Base-by-base conservation (phyloP, 2,797 vertebrate genomes). In the Picus viridis region DNA sequence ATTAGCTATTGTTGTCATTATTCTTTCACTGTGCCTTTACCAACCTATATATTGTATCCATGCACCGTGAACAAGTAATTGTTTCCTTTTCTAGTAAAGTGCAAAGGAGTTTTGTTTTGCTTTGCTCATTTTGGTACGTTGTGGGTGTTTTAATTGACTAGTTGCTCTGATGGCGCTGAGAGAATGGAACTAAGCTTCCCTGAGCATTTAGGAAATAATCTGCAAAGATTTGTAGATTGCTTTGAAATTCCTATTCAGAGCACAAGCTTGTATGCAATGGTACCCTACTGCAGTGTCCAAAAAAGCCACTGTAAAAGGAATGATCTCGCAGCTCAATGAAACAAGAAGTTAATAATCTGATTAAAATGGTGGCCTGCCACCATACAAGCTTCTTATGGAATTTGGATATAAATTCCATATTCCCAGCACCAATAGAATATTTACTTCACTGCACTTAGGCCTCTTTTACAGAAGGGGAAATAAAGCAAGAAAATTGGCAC, bases 391-490 rank as follows among this genome's bases (percentile, higher is more conserved):
- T 89, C 78, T 89, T 43, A 41, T 47, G 59, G 59, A 88, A 86
- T 89, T 88, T 83, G 22, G 72, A 22, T 70, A 87, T 90, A 86
- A 96, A 83, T 49, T 63, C 49, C 51, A n/a, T 61, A 79, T 72
- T 76, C 65, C 67, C 34, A 45, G 30, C 54, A 88, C 51, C 72
- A 47, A 72, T 80, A 93, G 14, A 54, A 43, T 63, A 74, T 76
- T 77, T 68, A 64, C 65, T 88, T 92, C 82, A 58, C 62, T 78
- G 58, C 58, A 71, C 58, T 92, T 88, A 93, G 63, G 24, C 29
- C 69, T 92, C 81, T 94, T 92, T 86, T 92, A 61, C 67, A 69
- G 75, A 93, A 91, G 63, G 23, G 23, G 58, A 88, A 92, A 78
- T 80, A 92, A 96, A 94, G 80, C 54, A 77, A 76, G 91, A 71